Conservation (phyloP, 2,888 invertebrate genomes). For the Limnephilus rhombicus region DNA sequence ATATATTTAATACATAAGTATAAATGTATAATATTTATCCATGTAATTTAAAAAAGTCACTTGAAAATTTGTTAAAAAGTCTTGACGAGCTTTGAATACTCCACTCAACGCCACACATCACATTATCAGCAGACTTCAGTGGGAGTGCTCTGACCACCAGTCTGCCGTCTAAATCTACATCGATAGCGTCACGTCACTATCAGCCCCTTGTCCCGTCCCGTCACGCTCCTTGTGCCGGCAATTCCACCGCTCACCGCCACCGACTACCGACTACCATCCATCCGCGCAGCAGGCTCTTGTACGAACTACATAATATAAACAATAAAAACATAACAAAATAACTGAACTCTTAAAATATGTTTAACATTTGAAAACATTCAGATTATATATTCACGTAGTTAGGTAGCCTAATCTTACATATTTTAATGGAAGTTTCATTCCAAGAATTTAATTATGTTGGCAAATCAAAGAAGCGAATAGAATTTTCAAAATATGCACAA, state of each 20-base stretch:
- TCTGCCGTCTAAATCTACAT: background rate
- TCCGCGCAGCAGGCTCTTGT: background rate
- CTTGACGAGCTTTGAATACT: slow-evolving; percentile 63
- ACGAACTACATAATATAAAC: slow-evolving; percentile 41
- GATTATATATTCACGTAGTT: slow-evolving; percentile 43
- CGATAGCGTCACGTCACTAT: background rate
- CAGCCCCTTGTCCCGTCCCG: background rate
- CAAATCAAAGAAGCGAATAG: slow-evolving; percentile 38
- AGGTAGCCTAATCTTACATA: slow-evolving; percentile 54
- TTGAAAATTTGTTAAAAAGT: slow-evolving; percentile 66
- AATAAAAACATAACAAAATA: slow-evolving; percentile 60
- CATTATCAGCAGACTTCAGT: slow-evolving; percentile 19
- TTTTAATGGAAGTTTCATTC: slow-evolving; percentile 52
- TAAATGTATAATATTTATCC: slow-evolving; percentile 65
- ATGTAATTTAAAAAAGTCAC: slow-evolving; percentile 66
- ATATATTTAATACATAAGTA: slow-evolving; percentile 61
- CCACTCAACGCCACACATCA: slow-evolving; percentile 62
- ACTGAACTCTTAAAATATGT: slow-evolving; percentile 53
- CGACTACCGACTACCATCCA: background rate
- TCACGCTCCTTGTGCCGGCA: background rate
- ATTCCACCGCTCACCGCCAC: background rate
- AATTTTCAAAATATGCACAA: slow-evolving; percentile 34
- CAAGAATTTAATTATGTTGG: slow-evolving; percentile 22
- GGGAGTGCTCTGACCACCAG: background rate
- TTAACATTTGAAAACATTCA: slow-evolving; percentile 56